Percentiles rank a stretch among this genome's conserved stretches.
Evolutionary conservation across 2,888 invertebrate genomes (phyloP).

Genomic region (Netelia fuscicornis): DNA sequence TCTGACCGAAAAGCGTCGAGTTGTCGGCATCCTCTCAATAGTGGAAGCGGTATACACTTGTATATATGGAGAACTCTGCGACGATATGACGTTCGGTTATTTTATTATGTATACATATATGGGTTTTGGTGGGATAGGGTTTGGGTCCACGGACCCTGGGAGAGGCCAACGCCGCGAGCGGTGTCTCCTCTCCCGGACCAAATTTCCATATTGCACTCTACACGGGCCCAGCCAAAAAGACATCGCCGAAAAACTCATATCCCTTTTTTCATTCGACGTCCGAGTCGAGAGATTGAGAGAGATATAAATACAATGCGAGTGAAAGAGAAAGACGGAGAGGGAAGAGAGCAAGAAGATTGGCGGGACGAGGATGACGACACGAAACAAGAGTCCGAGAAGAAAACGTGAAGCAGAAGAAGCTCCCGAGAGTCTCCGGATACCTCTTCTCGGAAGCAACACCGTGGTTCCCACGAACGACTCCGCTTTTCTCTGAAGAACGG

Average conservation of each 20-base stretch:
- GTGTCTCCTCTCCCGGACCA: conserved; percentile 57
- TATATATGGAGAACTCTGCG: background rate
- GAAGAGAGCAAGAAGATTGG: conserved; percentile 27
- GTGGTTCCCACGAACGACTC: conserved; percentile 81
- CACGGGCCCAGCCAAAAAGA: conserved; percentile 35
- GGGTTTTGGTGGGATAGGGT: background rate
- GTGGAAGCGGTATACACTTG: conserved; percentile 20
- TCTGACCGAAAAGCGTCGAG: conserved; percentile 2
- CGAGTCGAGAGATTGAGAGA: conserved; percentile 20
- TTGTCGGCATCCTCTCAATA: conserved; percentile 5
- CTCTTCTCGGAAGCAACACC: conserved; percentile 79
- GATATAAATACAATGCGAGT: background rate
- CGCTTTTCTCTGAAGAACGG: conserved; percentile 80
- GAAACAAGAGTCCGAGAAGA: conserved; percentile 45
- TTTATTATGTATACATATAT: conserved; percentile 22
- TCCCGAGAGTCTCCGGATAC: conserved; percentile 71
- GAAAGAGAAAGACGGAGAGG: background rate
- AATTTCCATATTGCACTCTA: conserved; percentile 77
- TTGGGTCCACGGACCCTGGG: conserved; percentile 47
- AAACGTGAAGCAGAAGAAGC: conserved; percentile 48
- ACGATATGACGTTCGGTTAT: conserved; percentile 30
- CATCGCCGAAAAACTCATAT: conserved; percentile 54
- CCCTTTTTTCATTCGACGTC: conserved; percentile 54
- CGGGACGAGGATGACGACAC: conserved; percentile 48
- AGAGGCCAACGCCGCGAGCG: conserved; percentile 63